These are phyloP conservation scores for Centropus unirufus DNA, from an alignment of 2,113 vertebrate genomes.

Conservation along the genomic window DNA sequence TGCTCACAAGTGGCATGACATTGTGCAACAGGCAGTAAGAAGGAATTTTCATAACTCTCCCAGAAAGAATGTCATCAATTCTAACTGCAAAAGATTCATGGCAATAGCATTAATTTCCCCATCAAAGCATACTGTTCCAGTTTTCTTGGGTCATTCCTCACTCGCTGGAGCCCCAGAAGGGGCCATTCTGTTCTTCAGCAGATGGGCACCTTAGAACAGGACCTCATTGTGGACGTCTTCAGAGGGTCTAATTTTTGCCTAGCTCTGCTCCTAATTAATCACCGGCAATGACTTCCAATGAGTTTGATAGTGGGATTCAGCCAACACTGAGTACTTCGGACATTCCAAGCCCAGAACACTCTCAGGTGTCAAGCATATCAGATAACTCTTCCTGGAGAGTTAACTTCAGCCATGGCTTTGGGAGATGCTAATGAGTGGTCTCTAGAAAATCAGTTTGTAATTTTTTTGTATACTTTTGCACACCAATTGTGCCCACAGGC, in stretches of 20 bases:
- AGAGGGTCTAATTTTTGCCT: not conserved
- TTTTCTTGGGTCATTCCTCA: not conserved
- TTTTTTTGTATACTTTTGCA: not conserved
- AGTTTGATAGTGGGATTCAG: not conserved
- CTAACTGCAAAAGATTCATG: not conserved
- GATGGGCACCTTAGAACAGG: not conserved
- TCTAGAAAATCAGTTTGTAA: not conserved
- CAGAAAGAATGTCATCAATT: not conserved
- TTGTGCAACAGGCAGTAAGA: not conserved
- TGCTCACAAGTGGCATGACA: not conserved
- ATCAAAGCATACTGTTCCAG: not conserved
- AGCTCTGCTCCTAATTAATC: not conserved
- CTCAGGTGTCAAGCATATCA: not conserved
- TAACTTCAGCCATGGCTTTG: not conserved
- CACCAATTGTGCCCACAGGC: accelerated
- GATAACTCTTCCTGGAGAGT: not conserved
- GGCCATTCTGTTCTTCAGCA: not conserved
- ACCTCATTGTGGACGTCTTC: not conserved
- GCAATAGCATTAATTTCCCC: not conserved
- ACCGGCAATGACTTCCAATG: not conserved
- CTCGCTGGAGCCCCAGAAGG: not conserved
- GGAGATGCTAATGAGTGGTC: not conserved
- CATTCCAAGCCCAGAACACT: not conserved
- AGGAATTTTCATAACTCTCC: not conserved
- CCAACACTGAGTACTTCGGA: not conserved